Evolutionary conservation across 2,113 vertebrate species (phyloP), one percentile per base, ranked within the genome.

Genomic region (Pluvialis apricaria): DNA sequence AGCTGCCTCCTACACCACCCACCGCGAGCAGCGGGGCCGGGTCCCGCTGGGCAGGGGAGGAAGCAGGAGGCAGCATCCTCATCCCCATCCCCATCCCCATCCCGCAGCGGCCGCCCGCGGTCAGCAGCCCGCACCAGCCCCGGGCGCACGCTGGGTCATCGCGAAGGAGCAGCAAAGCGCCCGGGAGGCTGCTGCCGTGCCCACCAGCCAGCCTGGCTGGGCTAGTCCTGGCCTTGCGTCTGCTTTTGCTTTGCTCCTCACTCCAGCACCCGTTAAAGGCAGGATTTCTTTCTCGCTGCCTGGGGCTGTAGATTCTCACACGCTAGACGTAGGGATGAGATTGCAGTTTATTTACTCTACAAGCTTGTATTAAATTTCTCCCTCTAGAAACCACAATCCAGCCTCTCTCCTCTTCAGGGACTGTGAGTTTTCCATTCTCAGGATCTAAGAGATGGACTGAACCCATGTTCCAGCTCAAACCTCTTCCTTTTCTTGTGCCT

Each of bases 381-480:
- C 86, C 47, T 70, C 29, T 65, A 65, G 66, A 88, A 96, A 95
- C 95, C 93, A 83, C 94, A 96, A 32, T 24, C 44, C 69, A 29
- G 51, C 57, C 88, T 84, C 65, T 66, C 76, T 88, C 55, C 55
- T 92, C 94, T 95, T 89, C n/a, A 62, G 86, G 70, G 71, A 89
- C 64, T 36, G 13, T 15, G 61, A 92, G 40, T 80, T 95, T 97
- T 96, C 95, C 94, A 92, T 94, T 94, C 89, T 95, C 69, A 66
- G 86, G 94, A 95, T 85, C 25, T 81, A 47, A 92, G 65, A 1
- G 0, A 75, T 92, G 92, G 90, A 91, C 38, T 81, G 92, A 81
- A 20, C 69, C 45, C 85, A 44, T 2, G 28, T 71, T 94, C 55
- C 91, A 90, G 47, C 90, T 81, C 76, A 36, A 60, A 62, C 58